These are phyloP conservation scores for Mantis religiosa DNA, from an alignment of 2,888 invertebrate species.

Conservation along the genomic window DNA sequence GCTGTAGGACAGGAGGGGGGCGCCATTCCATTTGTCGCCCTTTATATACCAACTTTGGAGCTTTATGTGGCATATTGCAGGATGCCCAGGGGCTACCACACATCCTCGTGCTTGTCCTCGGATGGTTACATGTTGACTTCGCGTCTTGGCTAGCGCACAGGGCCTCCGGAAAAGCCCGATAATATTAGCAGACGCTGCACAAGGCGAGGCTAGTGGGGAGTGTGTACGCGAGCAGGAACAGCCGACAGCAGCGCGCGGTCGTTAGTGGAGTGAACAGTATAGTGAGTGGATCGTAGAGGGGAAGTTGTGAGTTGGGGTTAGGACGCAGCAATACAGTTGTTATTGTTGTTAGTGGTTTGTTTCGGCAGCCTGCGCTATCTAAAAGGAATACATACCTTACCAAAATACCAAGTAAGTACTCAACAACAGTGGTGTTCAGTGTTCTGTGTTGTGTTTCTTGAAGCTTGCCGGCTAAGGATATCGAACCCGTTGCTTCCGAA, in stretches of 20 bases:
- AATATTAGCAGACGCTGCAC: background rate
- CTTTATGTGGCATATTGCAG: background rate
- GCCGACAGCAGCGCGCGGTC: conserved; percentile 5
- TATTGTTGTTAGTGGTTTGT: background rate
- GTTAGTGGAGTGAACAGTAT: conserved; percentile 4
- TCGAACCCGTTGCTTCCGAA: background rate
- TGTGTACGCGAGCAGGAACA: background rate
- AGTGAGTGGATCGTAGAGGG: background rate
- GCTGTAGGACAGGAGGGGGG: background rate
- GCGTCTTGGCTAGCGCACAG: background rate
- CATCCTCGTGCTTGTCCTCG: background rate
- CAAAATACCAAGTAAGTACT: background rate
- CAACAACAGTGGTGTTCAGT: background rate
- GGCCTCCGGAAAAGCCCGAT: background rate
- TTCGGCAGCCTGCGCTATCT: background rate
- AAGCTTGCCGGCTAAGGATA: background rate
- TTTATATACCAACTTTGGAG: background rate
- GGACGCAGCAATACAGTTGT: background rate
- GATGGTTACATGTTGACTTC: background rate
- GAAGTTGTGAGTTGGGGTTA: background rate
- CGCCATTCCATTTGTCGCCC: background rate
- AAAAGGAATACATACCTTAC: background rate
- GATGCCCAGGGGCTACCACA: background rate
- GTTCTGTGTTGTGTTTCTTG: background rate
- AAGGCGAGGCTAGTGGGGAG: background rate